A percentile compares a stretch with the other conserved stretches of the same genome.
Evolutionary conservation across 2,113 vertebrate species (phyloP).

Genomic region (Semnornis frantzii): DNA sequence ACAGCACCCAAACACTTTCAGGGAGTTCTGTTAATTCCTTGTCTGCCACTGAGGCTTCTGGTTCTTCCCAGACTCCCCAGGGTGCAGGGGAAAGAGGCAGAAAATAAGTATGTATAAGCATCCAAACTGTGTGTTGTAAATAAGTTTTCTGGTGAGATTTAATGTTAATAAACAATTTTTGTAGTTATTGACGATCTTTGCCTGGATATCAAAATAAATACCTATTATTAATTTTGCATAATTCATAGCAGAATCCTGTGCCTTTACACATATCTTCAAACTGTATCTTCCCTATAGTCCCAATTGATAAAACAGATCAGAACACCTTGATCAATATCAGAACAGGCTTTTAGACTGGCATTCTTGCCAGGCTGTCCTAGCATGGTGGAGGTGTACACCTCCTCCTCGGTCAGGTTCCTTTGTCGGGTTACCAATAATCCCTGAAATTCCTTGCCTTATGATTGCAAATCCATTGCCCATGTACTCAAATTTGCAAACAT

Average conservation of each 20-base stretch:
- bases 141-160: too few relatives aligned
- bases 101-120: too few relatives aligned
- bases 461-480: neutral
- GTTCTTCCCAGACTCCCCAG: too few relatives aligned
- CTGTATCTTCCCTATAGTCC: neutral
- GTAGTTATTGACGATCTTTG: too few relatives aligned
- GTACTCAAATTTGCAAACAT: neutral
- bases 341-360: neutral
- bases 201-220: too few relatives aligned
- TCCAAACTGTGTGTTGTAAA: too few relatives aligned
- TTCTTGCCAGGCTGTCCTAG: neutral
- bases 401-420: neutral
- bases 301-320: neutral
- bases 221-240: too few relatives aligned
- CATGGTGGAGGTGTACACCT: neutral
- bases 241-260: neutral
- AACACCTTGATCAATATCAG: accelerated
- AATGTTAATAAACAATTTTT: too few relatives aligned
- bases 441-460: neutral
- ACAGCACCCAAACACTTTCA: too few relatives aligned
- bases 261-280: neutral
- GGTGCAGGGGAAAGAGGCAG: too few relatives aligned
- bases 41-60: too few relatives aligned
- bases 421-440: neutral
- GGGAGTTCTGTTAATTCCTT: too few relatives aligned